Percentiles rank a stretch among this genome's conserved stretches.
Conservation (phyloP, 2,113 vertebrate species). For the Phasianus colchicus region DNA sequence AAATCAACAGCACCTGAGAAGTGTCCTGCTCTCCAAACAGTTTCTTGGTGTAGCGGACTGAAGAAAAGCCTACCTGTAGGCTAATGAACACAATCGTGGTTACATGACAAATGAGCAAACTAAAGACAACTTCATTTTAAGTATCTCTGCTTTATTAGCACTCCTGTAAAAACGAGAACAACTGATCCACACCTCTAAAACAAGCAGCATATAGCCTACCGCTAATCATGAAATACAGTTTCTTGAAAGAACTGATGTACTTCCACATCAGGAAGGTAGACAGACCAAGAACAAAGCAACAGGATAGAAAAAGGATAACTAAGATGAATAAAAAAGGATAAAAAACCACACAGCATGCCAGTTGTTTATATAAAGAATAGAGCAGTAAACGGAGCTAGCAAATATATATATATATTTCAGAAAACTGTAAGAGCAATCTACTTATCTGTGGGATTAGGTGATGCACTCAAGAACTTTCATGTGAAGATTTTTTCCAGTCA, state of each 20-base stretch:
- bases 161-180: neutral
- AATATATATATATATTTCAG: neutral
- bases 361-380: neutral
- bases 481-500: neutral
- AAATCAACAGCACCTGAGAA: neutral
- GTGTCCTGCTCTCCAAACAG: neutral
- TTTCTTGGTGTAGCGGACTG: too few relatives aligned
- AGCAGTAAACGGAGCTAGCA: neutral
- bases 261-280: neutral
- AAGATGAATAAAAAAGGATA: neutral
- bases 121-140: neutral
- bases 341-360: neutral
- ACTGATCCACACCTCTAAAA: neutral
- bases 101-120: accelerated
- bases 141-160: accelerated
- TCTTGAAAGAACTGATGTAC: neutral
- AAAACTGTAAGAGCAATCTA: neutral
- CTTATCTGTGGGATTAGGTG: neutral
- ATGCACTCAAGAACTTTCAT: neutral
- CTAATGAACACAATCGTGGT: neutral
- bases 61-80: neutral
- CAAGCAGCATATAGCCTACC: neutral
- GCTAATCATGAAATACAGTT: neutral
- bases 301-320: neutral
- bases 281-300: neutral